phyloP scores from a whole-genome alignment of 2,113 vertebrate species.

The Callorhinus ursinus region DNA sequence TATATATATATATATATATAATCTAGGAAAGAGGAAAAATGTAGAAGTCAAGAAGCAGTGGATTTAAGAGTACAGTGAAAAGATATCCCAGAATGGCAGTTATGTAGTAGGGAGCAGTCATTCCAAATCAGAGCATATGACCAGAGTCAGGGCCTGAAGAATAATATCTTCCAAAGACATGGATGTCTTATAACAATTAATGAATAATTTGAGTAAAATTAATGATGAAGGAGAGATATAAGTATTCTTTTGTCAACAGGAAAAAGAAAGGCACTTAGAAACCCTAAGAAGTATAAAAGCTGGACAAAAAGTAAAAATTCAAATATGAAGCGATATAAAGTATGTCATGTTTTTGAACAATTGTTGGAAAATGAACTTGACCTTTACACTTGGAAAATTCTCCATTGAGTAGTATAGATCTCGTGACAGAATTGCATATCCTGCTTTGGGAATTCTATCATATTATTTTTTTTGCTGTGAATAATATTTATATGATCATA shows the following conservation, averaged over 20 bases:
- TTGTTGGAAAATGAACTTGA: neutral
- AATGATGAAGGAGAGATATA: neutral
- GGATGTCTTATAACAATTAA: neutral
- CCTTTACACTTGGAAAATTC: neutral
- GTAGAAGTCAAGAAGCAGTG: neutral
- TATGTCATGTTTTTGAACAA: neutral
- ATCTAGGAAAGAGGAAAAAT: neutral
- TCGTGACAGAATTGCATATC: neutral
- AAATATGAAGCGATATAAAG: neutral
- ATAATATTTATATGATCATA: neutral
- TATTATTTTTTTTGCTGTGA: neutral
- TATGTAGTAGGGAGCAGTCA: neutral
- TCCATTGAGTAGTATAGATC: neutral
- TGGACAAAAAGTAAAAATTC: neutral
- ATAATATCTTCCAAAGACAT: neutral
- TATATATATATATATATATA: neutral
- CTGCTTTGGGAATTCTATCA: neutral
- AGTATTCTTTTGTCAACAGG: slow-evolving; percentile 12
- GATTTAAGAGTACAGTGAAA: neutral
- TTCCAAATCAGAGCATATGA: neutral
- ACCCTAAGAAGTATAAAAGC: neutral
- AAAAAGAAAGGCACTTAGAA: neutral
- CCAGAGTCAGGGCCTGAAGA: neutral
- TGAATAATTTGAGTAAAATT: neutral
- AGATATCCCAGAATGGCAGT: neutral